phyloP scores from a whole-genome alignment of 2,113 vertebrate genomes.

The Mugil cephalus region DNA sequence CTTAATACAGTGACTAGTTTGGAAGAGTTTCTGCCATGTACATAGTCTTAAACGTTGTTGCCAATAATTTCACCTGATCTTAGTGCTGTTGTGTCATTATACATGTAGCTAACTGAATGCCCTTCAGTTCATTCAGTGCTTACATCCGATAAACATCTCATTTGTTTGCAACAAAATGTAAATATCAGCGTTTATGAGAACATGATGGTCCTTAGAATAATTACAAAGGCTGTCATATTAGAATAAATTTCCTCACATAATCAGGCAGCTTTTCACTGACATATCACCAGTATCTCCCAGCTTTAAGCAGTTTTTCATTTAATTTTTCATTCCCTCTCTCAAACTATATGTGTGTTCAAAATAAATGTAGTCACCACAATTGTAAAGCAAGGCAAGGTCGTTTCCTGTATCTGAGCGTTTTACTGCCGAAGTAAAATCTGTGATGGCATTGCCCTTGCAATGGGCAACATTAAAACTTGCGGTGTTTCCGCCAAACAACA shows the following conservation, averaged over 20 bases:
- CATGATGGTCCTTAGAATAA: background rate
- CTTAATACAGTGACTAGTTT: background rate
- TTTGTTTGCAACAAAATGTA: background rate
- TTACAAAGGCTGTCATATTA: background rate
- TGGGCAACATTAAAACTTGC: slow-evolving; percentile 37
- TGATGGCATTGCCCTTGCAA: slow-evolving; percentile 17
- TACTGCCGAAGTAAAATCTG: slow-evolving; percentile 12
- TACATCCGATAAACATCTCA: background rate
- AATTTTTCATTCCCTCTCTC: slow-evolving; percentile 4
- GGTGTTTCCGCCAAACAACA: slow-evolving; percentile 25
- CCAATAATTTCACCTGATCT: background rate
- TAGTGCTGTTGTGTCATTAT: background rate
- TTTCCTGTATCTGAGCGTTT: slow-evolving; percentile 27
- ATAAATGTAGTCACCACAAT: slow-evolving; percentile 4
- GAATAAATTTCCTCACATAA: background rate
- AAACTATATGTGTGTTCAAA: slow-evolving; percentile 5
- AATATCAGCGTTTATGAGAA: background rate
- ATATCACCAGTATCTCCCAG: background rate
- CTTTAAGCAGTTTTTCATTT: background rate
- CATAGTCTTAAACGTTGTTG: too few species aligned
- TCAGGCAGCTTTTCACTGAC: background rate
- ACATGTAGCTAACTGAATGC: too few species aligned
- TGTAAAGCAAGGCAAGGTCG: slow-evolving; percentile 38
- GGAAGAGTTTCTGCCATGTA: background rate
- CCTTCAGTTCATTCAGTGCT: too few species aligned